A percentile compares a stretch with the other conserved stretches of the same genome.
Conservation (phyloP, 2,888 invertebrate genomes). For the Pandemis corylana region DNA sequence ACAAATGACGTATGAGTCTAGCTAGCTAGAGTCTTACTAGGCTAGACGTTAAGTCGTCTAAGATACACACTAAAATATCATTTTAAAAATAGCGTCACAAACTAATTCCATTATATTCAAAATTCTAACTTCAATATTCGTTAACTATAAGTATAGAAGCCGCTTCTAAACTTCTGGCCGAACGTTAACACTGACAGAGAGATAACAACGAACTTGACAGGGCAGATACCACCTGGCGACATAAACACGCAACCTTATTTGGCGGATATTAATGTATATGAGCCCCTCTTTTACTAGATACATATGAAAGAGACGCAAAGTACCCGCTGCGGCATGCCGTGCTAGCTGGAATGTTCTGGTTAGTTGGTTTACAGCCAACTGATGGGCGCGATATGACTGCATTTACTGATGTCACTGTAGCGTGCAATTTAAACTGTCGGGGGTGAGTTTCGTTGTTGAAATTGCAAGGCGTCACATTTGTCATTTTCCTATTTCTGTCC, state of each 20-base stretch:
- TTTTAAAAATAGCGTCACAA: too few relatives aligned
- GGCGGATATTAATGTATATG: neutral
- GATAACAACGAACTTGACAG: slow-evolving; percentile 13
- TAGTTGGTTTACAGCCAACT: neutral
- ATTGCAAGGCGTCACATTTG: neutral
- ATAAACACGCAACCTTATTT: slow-evolving; percentile 7
- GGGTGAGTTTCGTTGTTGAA: neutral
- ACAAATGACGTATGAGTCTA: neutral
- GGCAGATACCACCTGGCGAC: slow-evolving; percentile 11
- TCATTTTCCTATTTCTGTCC: neutral
- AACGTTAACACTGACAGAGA: neutral
- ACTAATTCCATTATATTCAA: neutral
- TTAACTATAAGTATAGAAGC: neutral
- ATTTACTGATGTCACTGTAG: neutral
- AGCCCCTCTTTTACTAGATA: neutral
- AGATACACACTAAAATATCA: neutral
- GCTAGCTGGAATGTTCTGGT: neutral
- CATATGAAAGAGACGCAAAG: neutral
- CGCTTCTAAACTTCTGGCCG: neutral
- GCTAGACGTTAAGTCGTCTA: neutral
- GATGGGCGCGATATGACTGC: slow-evolving; percentile 9
- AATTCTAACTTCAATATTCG: neutral
- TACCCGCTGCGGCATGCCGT: neutral
- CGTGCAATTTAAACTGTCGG: neutral
- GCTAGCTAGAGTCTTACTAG: neutral